Conservation (phyloP, 1,140 invertebrate genomes). For the Coelopa frigida region DNA sequence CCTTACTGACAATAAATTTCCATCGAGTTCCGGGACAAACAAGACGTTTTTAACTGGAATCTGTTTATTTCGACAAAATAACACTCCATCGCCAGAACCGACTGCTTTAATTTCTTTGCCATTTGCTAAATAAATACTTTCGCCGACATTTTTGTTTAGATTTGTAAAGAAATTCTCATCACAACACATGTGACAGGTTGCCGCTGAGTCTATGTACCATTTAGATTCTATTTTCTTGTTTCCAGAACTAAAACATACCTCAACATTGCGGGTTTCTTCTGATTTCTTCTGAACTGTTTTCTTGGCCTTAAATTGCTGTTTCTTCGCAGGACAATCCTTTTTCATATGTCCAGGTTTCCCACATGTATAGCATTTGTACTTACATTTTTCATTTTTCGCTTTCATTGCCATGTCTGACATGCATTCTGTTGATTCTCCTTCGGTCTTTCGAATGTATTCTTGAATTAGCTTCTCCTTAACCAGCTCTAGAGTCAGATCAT, state of each 20-base stretch:
- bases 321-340: neutral
- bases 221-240: neutral
- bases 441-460: conserved; percentile 3
- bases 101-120: neutral
- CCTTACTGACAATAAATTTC: conserved; percentile 4
- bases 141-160: neutral
- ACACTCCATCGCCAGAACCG: conserved; percentile 1
- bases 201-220: conserved; percentile 5
- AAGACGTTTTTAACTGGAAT: conserved; percentile 5
- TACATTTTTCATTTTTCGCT: neutral
- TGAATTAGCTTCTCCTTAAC: conserved; percentile 5
- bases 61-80: neutral
- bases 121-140: neutral
- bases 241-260: neutral
- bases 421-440: no score
- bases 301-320: neutral
- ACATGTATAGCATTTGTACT: conserved; percentile 1
- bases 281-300: neutral
- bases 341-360: conserved; percentile 3
- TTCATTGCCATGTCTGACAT: neutral
- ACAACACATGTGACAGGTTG: no score
- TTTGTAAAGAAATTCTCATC: neutral
- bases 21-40: conserved; percentile 3
- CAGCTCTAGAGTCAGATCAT: conserved; percentile 20
- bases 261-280: neutral